phyloP scores from a whole-genome alignment of 23 tunicate species.

The Halocynthia roretzi region DNA sequence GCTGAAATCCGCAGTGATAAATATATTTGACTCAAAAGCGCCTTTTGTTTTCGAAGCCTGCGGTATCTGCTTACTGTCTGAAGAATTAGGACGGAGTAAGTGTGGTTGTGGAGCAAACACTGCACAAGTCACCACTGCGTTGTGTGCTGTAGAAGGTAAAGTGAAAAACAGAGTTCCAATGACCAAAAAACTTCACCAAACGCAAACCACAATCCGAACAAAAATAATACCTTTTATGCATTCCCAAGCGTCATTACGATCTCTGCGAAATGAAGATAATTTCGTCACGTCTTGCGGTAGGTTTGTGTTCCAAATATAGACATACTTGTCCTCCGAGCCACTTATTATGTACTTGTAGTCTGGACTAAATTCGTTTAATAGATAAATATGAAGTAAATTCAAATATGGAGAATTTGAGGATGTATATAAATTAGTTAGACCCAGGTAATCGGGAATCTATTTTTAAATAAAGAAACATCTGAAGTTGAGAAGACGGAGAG shows the following conservation, averaged over 20 bases:
- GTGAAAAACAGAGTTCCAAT: background rate
- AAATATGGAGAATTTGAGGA: background rate
- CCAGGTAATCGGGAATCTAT: background rate
- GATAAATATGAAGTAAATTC: too few species aligned
- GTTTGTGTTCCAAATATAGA: slow-evolving; percentile 82
- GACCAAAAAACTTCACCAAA: background rate
- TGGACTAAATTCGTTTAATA: slow-evolving; percentile 30
- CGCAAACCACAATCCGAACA: background rate
- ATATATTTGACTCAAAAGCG: slow-evolving; percentile 26
- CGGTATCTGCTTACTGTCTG: slow-evolving; percentile 21
- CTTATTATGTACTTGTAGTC: slow-evolving; percentile 81
- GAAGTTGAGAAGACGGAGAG: too few species aligned
- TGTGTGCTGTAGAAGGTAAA: slow-evolving; percentile 42
- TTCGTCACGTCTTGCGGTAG: slow-evolving; percentile 88
- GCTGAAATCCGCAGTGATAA: slow-evolving; percentile 80
- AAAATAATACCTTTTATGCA: slow-evolving; percentile 55
- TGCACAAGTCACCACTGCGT: slow-evolving; percentile 93
- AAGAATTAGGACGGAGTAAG: slow-evolving; percentile 10
- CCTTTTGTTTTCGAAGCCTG: slow-evolving; percentile 17
- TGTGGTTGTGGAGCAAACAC: slow-evolving; percentile 90
- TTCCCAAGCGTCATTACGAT: slow-evolving; percentile 89
- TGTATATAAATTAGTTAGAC: background rate
- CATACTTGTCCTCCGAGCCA: slow-evolving; percentile 85
- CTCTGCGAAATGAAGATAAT: slow-evolving; percentile 71
- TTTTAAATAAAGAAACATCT: background rate